A percentile compares a stretch with the other conserved stretches of the same genome.
Conservation (phyloP, 2,113 vertebrate genomes). For the Alces alces region DNA sequence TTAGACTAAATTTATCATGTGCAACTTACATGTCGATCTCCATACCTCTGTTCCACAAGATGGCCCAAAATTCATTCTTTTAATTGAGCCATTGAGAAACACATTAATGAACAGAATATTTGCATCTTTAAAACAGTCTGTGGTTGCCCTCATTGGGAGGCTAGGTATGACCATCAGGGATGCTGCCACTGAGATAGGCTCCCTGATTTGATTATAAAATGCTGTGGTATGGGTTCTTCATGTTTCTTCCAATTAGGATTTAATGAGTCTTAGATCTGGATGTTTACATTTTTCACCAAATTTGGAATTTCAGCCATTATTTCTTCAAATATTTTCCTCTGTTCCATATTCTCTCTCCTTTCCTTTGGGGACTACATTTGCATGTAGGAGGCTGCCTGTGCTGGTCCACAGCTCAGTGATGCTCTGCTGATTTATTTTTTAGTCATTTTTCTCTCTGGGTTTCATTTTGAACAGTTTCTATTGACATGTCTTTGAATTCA, state of each 20-base stretch:
- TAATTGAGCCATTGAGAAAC: not conserved
- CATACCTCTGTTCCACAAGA: not conserved
- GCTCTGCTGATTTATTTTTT: not conserved
- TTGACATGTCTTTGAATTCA: not conserved
- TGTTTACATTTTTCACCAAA: not conserved
- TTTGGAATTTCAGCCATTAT: not conserved
- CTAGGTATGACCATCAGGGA: not conserved
- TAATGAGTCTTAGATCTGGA: not conserved
- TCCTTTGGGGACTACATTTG: not conserved
- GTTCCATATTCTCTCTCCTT: not conserved
- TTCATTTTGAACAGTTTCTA: slow-evolving; percentile 22
- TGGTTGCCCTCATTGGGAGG: not conserved
- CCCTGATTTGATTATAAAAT: not conserved
- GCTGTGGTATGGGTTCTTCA: not conserved
- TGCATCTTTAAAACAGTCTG: not conserved
- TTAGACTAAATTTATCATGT: not conserved
- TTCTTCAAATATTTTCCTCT: not conserved
- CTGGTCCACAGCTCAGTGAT: not conserved
- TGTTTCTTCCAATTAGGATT: not conserved
- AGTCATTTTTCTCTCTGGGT: not conserved
- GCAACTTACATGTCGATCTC: not conserved
- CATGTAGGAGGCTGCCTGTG: not conserved
- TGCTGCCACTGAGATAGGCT: not conserved
- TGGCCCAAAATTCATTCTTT: not conserved
- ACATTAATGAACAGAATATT: not conserved